These are phyloP conservation scores for Trachemys scripta DNA, from an alignment of 2,113 vertebrate genomes.

Conservation along the genomic window DNA sequence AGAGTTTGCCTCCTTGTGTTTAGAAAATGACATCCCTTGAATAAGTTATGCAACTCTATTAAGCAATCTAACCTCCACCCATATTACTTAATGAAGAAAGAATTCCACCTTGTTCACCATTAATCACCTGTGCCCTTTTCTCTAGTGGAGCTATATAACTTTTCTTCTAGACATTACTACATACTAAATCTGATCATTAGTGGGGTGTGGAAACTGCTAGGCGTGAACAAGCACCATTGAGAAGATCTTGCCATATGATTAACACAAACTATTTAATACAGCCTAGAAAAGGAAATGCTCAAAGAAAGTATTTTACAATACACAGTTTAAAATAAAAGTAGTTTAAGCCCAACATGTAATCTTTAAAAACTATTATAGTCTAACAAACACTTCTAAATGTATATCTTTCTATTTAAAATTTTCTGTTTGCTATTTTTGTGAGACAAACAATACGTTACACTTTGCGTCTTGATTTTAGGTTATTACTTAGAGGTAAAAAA, in stretches of 20 bases:
- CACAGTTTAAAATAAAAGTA: not conserved
- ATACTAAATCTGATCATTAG: not conserved
- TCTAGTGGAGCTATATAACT: not conserved
- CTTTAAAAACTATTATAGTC: not conserved
- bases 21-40: slow-evolving; percentile 1
- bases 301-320: not conserved
- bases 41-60: not conserved
- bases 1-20: slow-evolving; percentile 69
- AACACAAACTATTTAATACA: not conserved
- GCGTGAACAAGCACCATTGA: not conserved
- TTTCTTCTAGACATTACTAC: not conserved
- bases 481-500: not conserved
- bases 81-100: not conserved
- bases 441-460: not conserved
- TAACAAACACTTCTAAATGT: not conserved
- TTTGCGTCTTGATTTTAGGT: not conserved
- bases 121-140: not conserved
- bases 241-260: not conserved
- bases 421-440: not conserved
- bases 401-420: not conserved
- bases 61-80: not conserved
- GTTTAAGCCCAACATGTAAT: not conserved
- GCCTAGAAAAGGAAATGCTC: not conserved
- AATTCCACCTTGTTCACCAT: not conserved
- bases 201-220: not conserved